These are phyloP conservation scores for Hippoglossus stenolepis DNA, from an alignment of 2,113 vertebrate species.

Conservation along the genomic window DNA sequence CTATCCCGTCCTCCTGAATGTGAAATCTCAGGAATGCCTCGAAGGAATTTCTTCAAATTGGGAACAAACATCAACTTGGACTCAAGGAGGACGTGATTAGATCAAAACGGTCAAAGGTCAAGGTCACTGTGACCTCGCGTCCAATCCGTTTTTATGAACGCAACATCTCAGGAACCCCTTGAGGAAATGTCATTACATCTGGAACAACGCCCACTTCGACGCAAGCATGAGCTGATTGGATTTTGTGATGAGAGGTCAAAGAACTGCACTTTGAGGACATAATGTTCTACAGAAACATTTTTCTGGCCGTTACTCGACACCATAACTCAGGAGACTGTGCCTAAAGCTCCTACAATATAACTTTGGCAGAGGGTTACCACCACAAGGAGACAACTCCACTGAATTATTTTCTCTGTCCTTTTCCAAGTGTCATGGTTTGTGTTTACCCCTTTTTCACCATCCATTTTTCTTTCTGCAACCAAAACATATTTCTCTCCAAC, in stretches of 20 bases:
- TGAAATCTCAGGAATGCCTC: background rate
- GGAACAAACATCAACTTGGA: background rate
- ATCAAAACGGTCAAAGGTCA: background rate
- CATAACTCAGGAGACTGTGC: background rate
- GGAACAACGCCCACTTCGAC: background rate
- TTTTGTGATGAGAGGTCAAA: background rate
- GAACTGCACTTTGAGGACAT: background rate
- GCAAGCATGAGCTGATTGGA: background rate
- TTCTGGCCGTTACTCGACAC: background rate
- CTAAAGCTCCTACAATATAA: background rate
- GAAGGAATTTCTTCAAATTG: background rate
- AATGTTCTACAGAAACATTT: no score
- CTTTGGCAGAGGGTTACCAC: background rate
- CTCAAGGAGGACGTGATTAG: background rate
- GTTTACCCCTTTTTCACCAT: constrained; percentile 14
- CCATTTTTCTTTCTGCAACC: background rate
- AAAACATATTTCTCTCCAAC: constrained; percentile 10
- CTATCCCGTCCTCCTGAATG: background rate
- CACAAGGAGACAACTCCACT: background rate
- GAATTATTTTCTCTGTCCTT: constrained; percentile 6
- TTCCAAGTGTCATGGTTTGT: constrained; percentile 16
- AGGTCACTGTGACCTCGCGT: background rate
- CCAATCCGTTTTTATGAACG: no score
- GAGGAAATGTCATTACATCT: background rate
- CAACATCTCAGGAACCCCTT: no score